phyloP scores from a whole-genome alignment of 2,888 invertebrate genomes.

The Drosophila yooni region DNA sequence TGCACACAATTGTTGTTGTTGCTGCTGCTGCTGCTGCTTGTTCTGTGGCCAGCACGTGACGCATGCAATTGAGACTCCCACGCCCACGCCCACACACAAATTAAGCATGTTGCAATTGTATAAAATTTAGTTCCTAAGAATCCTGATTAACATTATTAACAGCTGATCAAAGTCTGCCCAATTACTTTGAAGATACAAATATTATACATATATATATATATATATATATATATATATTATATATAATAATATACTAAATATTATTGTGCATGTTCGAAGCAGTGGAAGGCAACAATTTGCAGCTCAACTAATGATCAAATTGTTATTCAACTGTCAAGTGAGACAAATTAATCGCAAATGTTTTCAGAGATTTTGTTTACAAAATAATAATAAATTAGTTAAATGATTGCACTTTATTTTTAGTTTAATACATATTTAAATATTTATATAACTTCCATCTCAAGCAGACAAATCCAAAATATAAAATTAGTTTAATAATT shows the following conservation, averaged over 20 bases:
- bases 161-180: not conserved
- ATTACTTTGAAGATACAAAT: not conserved
- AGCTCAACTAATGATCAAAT: not conserved
- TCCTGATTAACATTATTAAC: not conserved
- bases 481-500: too few species aligned
- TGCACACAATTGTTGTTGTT: constrained; percentile 12
- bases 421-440: not conserved
- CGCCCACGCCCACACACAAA: not conserved
- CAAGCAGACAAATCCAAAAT: too few species aligned
- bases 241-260: too few species aligned
- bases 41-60: constrained; percentile 46
- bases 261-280: not conserved
- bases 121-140: not conserved
- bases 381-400: not conserved
- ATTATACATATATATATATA: too few species aligned
- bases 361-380: not conserved
- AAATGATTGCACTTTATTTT: not conserved
- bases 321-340: not conserved
- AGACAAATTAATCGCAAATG: not conserved
- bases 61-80: constrained; percentile 31
- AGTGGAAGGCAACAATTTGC: not conserved
- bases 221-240: too few species aligned
- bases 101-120: not conserved
- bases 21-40: not conserved
- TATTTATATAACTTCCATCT: not conserved